Base-by-base conservation (phyloP, 2,888 invertebrate species). In the Rhabditoides inermis region DNA sequence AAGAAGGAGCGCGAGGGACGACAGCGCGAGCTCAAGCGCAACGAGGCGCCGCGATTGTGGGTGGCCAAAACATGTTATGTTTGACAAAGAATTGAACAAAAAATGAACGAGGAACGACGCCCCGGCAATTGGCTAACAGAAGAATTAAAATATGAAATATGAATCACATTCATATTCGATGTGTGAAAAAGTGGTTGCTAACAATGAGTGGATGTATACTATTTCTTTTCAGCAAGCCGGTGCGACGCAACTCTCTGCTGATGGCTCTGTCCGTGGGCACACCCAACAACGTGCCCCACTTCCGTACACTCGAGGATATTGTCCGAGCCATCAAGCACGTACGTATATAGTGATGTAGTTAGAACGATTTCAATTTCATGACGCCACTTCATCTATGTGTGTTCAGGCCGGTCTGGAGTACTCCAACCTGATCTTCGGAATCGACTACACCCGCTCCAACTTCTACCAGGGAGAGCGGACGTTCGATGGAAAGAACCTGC, bases 381-480 rank as follows among this genome's bases (percentile, higher is more conserved):
- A n/a, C n/a, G 7, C 32, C n/a, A n/a, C n/a, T n/a, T n/a, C n/a
- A n/a, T n/a, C n/a, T n/a, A n/a, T n/a, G n/a, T 10, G 10, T 32
- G 49, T 69, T 62, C 56, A 73, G 73, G 73, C 74, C 42, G 76
- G 76, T 40, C 63, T 76, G n/a, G 76, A 76, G 51, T 75, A 73
- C 46, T 73, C 74, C 23, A 76, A 76, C 51, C 58, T 76, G 52
- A 76, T 76, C 30, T 76, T 76, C 55, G 76, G 81, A 2, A 77
- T 81, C 35, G 81, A 81, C 69, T 81, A 81, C 70, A 81, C 81
- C 3, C 79, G 81, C 18, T 80, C 79, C 59, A 81, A 81, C 58
- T 79, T 80, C 62, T 81, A 81, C 77, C 80, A 80, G 66, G 81
- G 81, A 32, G 68, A 80, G 46, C 77, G 70, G 53, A 80, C 79